Percentiles rank a stretch among this genome's conserved stretches.
Conservation (phyloP, 2,888 invertebrate genomes). For the Macaria liturata region DNA sequence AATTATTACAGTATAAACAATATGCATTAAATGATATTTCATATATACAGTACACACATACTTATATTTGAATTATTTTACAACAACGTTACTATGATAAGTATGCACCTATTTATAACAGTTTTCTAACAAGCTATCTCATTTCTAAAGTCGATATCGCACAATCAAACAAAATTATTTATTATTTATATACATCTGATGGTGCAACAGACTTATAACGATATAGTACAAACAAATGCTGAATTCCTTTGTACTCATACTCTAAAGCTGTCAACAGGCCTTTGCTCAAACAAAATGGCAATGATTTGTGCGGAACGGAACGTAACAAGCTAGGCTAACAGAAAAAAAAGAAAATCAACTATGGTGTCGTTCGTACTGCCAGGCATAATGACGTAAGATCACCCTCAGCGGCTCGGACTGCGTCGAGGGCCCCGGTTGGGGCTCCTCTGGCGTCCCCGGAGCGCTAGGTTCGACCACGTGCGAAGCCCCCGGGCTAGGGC, state of each 20-base stretch:
- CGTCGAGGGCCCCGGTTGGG: conserved; percentile 65
- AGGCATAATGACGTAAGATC: conserved; percentile 80
- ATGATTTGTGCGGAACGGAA: conserved; percentile 66
- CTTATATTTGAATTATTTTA: too few species aligned
- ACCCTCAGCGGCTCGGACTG: conserved; percentile 72
- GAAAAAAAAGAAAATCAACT: conserved; percentile 72
- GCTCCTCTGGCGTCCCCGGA: conserved; percentile 52
- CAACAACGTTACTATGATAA: too few species aligned
- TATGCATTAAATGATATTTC: too few species aligned
- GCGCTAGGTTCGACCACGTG: conserved; percentile 45
- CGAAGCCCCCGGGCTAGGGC: conserved; percentile 52
- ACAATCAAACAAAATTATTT: conserved; percentile 31
- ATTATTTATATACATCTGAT: conserved; percentile 28
- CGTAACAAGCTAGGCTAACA: conserved; percentile 71
- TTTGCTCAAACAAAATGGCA: conserved; percentile 45
- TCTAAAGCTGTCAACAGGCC: conserved; percentile 54
- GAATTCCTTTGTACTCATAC: conserved; percentile 71
- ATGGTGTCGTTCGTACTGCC: conserved; percentile 81
- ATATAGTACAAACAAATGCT: conserved; percentile 68
- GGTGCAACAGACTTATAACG: conserved; percentile 40
- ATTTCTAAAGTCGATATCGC: conserved; percentile 32
- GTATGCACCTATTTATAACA: too few species aligned
- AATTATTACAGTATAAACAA: too few species aligned
- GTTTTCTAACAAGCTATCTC: conserved; percentile 15
- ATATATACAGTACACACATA: too few species aligned